Evolutionary conservation across 2,888 invertebrate genomes (phyloP).

Genomic region (Hydraecia micacea): DNA sequence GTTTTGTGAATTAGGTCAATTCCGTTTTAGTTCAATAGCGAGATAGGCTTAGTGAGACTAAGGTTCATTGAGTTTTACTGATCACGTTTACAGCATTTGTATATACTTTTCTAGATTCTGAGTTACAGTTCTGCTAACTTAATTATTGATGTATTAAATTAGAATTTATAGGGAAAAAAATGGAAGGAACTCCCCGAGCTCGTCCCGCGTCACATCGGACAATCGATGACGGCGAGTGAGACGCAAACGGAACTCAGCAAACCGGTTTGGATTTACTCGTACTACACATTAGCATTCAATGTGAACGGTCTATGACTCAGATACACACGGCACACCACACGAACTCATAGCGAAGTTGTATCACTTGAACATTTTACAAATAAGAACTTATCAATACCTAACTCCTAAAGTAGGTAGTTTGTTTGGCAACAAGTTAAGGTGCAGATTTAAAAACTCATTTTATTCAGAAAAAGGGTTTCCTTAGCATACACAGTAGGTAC

Average conservation of each 20-base stretch:
- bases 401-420: not conserved
- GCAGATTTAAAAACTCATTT: not conserved
- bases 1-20: no score
- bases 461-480: not conserved
- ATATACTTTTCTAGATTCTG: not conserved
- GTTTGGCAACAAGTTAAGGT: not conserved
- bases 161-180: slow-evolving; percentile 23
- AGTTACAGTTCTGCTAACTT: slow-evolving; percentile 31
- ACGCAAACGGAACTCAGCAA: slow-evolving; percentile 64
- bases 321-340: slow-evolving; percentile 28
- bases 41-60: no score
- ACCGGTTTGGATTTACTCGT: slow-evolving; percentile 62
- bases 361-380: slow-evolving; percentile 9
- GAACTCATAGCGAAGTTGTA: slow-evolving; percentile 9
- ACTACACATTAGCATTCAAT: slow-evolving; percentile 64
- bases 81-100: slow-evolving; percentile 1
- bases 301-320: slow-evolving; percentile 57
- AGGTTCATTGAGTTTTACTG: no score
- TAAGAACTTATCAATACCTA: slow-evolving; percentile 2
- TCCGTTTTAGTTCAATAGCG: no score
- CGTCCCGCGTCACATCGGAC: slow-evolving; percentile 45
- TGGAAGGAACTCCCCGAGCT: slow-evolving; percentile 59
- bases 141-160: slow-evolving; percentile 21
- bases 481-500: not conserved
- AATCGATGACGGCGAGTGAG: slow-evolving; percentile 60